Evolutionary conservation across 2,888 invertebrate genomes (phyloP).

Genomic region (Strigamia maritima): DNA sequence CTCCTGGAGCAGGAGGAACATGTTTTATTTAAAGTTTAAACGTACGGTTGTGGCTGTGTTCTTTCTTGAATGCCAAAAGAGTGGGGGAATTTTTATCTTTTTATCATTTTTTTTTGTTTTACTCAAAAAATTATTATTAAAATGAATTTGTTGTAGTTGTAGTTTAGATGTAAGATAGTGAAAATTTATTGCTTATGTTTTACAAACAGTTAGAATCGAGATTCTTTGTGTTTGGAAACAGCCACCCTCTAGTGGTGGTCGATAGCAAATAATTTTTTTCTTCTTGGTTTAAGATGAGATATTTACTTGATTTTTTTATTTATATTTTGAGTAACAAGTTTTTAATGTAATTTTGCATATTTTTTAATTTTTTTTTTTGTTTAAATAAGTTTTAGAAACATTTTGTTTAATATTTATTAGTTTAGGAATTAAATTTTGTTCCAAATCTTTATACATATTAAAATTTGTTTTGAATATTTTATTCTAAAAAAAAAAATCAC

Average conservation of each 20-base stretch:
- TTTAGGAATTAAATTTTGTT: too few species aligned
- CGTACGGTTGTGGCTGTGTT: too few species aligned
- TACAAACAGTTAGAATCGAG: neutral
- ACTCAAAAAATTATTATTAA: too few species aligned
- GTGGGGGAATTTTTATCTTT: too few species aligned
- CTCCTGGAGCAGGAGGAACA: neutral
- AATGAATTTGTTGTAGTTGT: too few species aligned
- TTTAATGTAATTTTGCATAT: neutral
- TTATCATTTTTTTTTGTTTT: too few species aligned
- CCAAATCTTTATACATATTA: too few species aligned
- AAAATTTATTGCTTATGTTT: too few species aligned
- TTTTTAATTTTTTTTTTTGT: neutral
- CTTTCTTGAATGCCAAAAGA: too few species aligned
- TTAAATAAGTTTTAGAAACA: neutral
- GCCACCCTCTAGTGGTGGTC: slow-evolving; percentile 15
- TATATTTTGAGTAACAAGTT: neutral
- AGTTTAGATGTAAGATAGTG: too few species aligned
- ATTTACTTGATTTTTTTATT: neutral
- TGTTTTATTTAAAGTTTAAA: neutral
- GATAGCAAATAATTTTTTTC: neutral
- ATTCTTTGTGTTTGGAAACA: neutral
- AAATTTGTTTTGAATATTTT: too few species aligned
- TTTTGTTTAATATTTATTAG: neutral
- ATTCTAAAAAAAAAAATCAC: too few species aligned
- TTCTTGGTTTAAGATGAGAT: neutral